Evolutionary conservation across 2,797 vertebrate species (phyloP).

Genomic region (Cynopterus sphinx): DNA sequence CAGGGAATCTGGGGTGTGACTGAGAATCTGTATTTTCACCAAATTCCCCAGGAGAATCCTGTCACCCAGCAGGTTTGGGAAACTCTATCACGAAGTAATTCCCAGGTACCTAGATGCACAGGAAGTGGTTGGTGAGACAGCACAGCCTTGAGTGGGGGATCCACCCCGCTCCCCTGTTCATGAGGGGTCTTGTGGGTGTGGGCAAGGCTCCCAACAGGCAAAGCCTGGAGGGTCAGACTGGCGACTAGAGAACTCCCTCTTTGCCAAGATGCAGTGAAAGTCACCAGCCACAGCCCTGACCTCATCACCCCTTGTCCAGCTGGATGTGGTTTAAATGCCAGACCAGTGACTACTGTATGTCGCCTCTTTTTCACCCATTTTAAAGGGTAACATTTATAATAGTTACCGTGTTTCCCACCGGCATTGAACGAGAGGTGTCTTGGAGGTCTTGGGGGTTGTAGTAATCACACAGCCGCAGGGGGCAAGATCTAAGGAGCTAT

Average conservation of each 20-base stretch:
- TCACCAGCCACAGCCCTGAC: neutral
- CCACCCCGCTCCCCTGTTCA: neutral
- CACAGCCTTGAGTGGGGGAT: neutral
- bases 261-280: neutral
- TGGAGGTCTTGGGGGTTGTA: neutral
- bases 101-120: neutral
- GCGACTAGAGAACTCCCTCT: neutral
- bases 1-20: neutral
- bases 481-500: neutral
- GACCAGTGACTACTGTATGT: neutral
- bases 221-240: neutral
- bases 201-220: neutral
- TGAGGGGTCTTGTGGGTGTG: neutral
- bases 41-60: slow-evolving; percentile 18
- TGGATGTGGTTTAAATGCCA: neutral
- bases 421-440: too few relatives aligned
- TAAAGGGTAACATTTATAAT: neutral
- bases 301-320: neutral
- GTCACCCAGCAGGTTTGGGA: neutral
- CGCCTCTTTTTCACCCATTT: neutral
- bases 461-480: neutral
- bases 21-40: neutral
- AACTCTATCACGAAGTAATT: neutral
- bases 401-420: neutral
- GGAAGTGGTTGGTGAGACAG: neutral